phyloP scores from a whole-genome alignment of 2,888 invertebrate species.

The Sminthurides aquaticus region DNA sequence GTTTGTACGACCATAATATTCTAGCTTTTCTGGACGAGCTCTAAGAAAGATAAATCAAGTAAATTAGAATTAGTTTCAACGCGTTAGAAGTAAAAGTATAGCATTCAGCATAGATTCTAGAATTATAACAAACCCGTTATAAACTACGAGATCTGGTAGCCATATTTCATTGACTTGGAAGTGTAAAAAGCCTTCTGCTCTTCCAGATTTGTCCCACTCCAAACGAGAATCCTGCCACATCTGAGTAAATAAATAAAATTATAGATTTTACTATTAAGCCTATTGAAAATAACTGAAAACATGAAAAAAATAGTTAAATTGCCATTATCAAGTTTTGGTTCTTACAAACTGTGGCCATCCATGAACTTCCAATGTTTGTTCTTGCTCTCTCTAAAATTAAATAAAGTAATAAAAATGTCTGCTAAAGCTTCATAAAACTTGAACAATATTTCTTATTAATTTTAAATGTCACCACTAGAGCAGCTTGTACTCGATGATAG shows the following conservation, averaged over 20 bases:
- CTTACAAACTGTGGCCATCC: slow-evolving; percentile 39
- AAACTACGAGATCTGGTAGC: slow-evolving; percentile 36
- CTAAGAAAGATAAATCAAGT: background rate
- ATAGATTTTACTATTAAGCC: no score
- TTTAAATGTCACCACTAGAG: no score
- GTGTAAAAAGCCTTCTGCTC: slow-evolving; percentile 23
- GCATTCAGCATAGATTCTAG: no score
- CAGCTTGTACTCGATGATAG: no score
- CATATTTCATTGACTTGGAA: slow-evolving; percentile 36
- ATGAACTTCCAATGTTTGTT: slow-evolving; percentile 37
- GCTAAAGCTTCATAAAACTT: no score
- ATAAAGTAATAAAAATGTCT: background rate
- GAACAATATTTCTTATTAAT: no score
- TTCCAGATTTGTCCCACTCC: slow-evolving; percentile 24
- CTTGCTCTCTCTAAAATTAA: slow-evolving; percentile 32
- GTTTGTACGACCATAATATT: slow-evolving; percentile 11
- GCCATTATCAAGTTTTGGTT: no score
- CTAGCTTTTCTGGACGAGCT: slow-evolving; percentile 10
- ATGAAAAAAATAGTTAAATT: no score
- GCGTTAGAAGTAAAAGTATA: no score
- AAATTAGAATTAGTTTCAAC: background rate
- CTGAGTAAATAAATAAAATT: slow-evolving; percentile 19
- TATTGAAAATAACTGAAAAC: no score
- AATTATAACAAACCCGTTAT: no score
- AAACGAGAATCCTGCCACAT: slow-evolving; percentile 34